Evolutionary conservation across 2,797 vertebrate genomes (phyloP), one percentile per base, ranked within the genome.

Genomic region (Psittacula derbiana): DNA sequence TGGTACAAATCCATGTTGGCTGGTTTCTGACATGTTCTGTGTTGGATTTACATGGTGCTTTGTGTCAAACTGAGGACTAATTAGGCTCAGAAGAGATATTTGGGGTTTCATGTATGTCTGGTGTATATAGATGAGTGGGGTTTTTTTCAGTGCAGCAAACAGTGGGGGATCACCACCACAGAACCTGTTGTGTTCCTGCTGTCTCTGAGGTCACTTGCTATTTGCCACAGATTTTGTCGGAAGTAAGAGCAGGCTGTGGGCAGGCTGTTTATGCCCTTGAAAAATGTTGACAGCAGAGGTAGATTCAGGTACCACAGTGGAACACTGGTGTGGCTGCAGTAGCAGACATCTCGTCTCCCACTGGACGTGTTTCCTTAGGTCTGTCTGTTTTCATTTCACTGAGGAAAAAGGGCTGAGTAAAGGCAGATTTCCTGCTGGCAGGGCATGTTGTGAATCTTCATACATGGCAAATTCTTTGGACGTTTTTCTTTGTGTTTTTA

Each of bases 401-500:
- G 73, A 36, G 55, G 53, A 64, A 85, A 86, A 82, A 85, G 74
- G 30, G 53, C 58, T 80, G 72, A 95, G 53, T 47, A 65, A 79
- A 67, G 73, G 73, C 67, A 92, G 38, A 61, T 75, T 73, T 65
- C 55, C 43, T 80, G 65, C 85, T 88, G 66, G 30, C 4, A 2
- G n/a, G 23, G 52, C 47, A 38, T 47, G 40, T 85, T 88, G 49
- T 49, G 65, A 79, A 76, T 76, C 87, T 83, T 44, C 4, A 3
- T 67, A 76, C 25, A n/a, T 57, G 64, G 81, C 85, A 81, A 49
- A 88, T 95, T 94, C 85, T 91, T 88, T 49, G 78, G 47, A 85
- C 8, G 0, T 50, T 91, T 72, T 85, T 87, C 49, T 84, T 40
- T 74, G 7, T 55, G 44, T 24, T 76, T 67, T 76, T 87, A 28